These are phyloP conservation scores for Orchesella cincta DNA, from an alignment of 1,140 invertebrate species.

Conservation along the genomic window DNA sequence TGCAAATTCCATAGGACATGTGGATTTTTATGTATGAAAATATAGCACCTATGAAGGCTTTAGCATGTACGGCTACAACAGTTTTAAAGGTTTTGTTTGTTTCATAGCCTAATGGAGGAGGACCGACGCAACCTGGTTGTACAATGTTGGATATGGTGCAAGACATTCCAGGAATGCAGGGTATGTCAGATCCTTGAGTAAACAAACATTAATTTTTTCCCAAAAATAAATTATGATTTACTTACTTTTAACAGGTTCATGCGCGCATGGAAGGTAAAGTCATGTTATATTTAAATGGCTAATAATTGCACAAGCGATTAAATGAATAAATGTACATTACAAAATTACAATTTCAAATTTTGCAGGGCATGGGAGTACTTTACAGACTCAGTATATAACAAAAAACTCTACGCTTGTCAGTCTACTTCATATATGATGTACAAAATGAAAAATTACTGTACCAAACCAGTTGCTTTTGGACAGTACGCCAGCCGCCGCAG, in stretches of 20 bases:
- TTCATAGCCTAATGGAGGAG: conserved; percentile 64
- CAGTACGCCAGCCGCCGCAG: conserved; percentile 32
- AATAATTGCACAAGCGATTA: background rate
- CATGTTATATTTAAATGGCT: background rate
- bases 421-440: conserved; percentile 32
- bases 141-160: conserved; percentile 29
- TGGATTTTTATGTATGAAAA: conserved; percentile 29
- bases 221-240: background rate
- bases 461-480: conserved; percentile 36
- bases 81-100: conserved; percentile 53
- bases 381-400: conserved; percentile 41
- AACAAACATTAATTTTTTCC: background rate
- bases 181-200: background rate
- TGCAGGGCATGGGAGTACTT: conserved; percentile 39
- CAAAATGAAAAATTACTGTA: conserved; percentile 37
- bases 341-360: background rate
- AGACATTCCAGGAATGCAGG: conserved; percentile 40
- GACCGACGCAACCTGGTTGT: conserved; percentile 59
- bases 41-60: background rate
- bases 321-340: background rate
- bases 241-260: conserved; percentile 33
- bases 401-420: conserved; percentile 38
- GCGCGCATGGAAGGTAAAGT: conserved; percentile 33
- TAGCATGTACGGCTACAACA: background rate
- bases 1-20: conserved; percentile 32